phyloP scores from a whole-genome alignment of 30 jellyfish, hydroid and myxozoan species.

The Turritopsis dohrnii region DNA sequence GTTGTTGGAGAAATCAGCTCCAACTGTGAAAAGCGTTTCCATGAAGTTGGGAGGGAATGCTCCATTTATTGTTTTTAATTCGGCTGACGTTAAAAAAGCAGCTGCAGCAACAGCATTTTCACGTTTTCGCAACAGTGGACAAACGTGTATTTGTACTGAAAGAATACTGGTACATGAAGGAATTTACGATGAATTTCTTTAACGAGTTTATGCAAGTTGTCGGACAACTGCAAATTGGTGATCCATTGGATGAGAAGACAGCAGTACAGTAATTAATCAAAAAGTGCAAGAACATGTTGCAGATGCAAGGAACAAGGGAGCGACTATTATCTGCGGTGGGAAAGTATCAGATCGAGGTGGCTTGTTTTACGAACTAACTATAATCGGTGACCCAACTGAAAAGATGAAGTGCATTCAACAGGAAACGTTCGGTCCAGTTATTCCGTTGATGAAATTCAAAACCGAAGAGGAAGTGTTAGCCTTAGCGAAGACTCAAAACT shows the following conservation, averaged over 20 bases:
- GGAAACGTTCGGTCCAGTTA: constrained; percentile 93
- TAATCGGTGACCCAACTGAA: constrained; percentile 43
- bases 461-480: constrained; percentile 61
- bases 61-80: constrained; percentile 79
- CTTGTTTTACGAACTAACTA: constrained; percentile 67
- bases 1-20: constrained; percentile 61
- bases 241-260: constrained; percentile 61
- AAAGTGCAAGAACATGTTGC: constrained; percentile 55
- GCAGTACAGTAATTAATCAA: constrained; percentile 49
- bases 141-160: constrained; percentile 88
- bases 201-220: constrained; percentile 38
- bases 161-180: constrained; percentile 76
- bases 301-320: constrained; percentile 72
- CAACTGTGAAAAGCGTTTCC: constrained; percentile 63
- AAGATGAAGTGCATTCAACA: constrained; percentile 45
- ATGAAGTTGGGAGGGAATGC: constrained; percentile 98
- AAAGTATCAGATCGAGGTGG: constrained; percentile 51
- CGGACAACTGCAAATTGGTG: constrained; percentile 47
- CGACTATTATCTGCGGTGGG: constrained; percentile 44
- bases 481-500: constrained; percentile 40
- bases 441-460: constrained; percentile 55
- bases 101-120: constrained; percentile 43
- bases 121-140: constrained; percentile 87
- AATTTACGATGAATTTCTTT: constrained; percentile 55
- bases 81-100: constrained; percentile 63